These are phyloP conservation scores for Euwallacea similis DNA, from an alignment of 1,140 invertebrate genomes.

Conservation along the genomic window DNA sequence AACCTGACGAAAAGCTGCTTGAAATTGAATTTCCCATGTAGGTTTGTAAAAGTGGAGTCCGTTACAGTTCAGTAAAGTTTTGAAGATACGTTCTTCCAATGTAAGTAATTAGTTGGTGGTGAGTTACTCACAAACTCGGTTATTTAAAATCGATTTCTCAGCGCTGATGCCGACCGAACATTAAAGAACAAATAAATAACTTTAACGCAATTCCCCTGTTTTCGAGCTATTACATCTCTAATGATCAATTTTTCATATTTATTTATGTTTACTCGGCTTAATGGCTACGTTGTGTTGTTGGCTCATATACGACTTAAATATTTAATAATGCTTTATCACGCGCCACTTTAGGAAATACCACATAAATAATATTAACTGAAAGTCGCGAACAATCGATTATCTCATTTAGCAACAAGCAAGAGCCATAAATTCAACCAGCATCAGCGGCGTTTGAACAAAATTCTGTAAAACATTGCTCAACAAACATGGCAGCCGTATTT, in stretches of 20 bases:
- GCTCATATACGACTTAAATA: neutral
- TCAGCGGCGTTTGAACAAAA: slow-evolving; percentile 29
- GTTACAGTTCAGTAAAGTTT: too few relatives aligned
- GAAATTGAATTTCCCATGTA: slow-evolving; percentile 24
- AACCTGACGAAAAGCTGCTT: slow-evolving; percentile 21
- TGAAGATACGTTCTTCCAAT: too few relatives aligned
- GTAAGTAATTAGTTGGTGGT: too few relatives aligned
- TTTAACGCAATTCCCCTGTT: slow-evolving; percentile 12
- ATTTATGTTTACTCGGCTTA: neutral
- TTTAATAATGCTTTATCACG: neutral
- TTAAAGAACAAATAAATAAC: slow-evolving; percentile 21
- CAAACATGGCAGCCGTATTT: slow-evolving; percentile 36
- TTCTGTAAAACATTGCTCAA: slow-evolving; percentile 35
- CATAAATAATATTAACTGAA: slow-evolving; percentile 2
- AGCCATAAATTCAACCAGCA: slow-evolving; percentile 23
- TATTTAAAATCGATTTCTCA: slow-evolving; percentile 9
- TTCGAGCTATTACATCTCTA: neutral
- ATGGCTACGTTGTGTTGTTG: neutral
- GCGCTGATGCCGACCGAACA: slow-evolving; percentile 2
- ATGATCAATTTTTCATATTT: slow-evolving; percentile 3
- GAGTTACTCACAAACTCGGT: too few relatives aligned
- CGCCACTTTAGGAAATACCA: too few relatives aligned
- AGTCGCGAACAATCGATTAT: slow-evolving; percentile 8
- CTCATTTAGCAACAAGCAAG: slow-evolving; percentile 21
- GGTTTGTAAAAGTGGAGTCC: neutral